A percentile compares a stretch with the other conserved stretches of the same genome.
Conservation (phyloP, 1,140 invertebrate species). For the Sipha flava region DNA sequence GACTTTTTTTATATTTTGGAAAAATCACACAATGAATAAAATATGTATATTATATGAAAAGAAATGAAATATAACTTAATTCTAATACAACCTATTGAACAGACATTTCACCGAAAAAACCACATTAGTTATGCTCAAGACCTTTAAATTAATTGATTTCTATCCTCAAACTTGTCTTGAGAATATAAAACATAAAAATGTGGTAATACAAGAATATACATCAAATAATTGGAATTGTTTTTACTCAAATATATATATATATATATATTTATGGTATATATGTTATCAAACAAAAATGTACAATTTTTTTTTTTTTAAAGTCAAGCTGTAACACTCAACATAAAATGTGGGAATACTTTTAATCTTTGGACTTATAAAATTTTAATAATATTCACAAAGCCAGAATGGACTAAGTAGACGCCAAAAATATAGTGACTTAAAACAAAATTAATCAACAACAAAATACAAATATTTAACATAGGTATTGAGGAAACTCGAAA, state of each 20-base stretch:
- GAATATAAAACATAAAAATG: neutral
- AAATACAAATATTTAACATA: neutral
- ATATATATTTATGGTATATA: neutral
- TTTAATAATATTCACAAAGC: neutral
- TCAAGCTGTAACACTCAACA: neutral
- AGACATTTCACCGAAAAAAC: neutral
- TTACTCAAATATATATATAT: neutral
- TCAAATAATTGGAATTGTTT: neutral
- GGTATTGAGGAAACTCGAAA: neutral
- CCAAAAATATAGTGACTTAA: neutral
- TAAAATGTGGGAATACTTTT: neutral
- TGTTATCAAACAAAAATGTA: neutral
- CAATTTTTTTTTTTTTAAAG: neutral
- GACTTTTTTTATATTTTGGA: neutral
- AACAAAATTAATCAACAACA: slow-evolving; percentile 9
- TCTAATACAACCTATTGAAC: slow-evolving; percentile 19
- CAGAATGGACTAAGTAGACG: slow-evolving; percentile 7
- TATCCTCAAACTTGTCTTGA: neutral
- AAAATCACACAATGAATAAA: slow-evolving; percentile 2
- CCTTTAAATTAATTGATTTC: neutral
- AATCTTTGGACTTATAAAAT: neutral
- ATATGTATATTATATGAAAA: neutral
- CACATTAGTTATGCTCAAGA: neutral
- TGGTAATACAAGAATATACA: neutral
- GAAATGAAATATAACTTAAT: neutral